Evolutionary conservation across 37 sponge, comb jelly and placozoan species (phyloP).

Genomic region (Cladorhizidae sp.): DNA sequence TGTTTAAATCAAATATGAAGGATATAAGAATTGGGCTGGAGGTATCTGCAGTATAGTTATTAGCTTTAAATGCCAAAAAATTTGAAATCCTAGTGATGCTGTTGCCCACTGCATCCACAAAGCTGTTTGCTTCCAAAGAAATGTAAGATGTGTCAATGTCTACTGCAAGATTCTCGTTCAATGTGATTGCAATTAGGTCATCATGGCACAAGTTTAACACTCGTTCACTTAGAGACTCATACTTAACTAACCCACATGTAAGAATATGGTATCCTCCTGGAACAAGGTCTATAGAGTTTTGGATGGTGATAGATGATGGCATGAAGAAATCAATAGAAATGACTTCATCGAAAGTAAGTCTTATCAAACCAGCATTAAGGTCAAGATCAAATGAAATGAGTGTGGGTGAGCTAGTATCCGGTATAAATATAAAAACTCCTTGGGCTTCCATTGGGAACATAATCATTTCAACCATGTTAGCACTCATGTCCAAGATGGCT

Average conservation of each 20-base stretch:
- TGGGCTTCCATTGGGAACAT: conserved; percentile 12
- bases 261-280: conserved; percentile 36
- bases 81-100: conserved; percentile 16
- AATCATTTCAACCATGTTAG: conserved; percentile 35
- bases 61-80: conserved; percentile 36
- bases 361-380: conserved; percentile 52
- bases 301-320: conserved; percentile 53
- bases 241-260: conserved; percentile 16
- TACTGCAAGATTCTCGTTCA: conserved; percentile 60
- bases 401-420: conserved; percentile 46
- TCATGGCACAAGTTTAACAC: conserved; percentile 41
- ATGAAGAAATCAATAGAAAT: conserved; percentile 39
- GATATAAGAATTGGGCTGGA: conserved; percentile 50
- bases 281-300: conserved; percentile 18
- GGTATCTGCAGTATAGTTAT: conserved; percentile 54
- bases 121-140: conserved; percentile 45
- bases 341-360: conserved; percentile 80
- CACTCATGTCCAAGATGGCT: conserved; percentile 55
- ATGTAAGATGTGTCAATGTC: conserved; percentile 71
- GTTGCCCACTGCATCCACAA: conserved; percentile 61
- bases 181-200: conserved; percentile 67
- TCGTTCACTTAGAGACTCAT: conserved; percentile 15
- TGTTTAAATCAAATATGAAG: conserved; percentile 74
- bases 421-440: conserved; percentile 18
- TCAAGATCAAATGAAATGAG: conserved; percentile 60